Conservation (phyloP, 2,888 invertebrate species). For the Pediacus dermestoides region DNA sequence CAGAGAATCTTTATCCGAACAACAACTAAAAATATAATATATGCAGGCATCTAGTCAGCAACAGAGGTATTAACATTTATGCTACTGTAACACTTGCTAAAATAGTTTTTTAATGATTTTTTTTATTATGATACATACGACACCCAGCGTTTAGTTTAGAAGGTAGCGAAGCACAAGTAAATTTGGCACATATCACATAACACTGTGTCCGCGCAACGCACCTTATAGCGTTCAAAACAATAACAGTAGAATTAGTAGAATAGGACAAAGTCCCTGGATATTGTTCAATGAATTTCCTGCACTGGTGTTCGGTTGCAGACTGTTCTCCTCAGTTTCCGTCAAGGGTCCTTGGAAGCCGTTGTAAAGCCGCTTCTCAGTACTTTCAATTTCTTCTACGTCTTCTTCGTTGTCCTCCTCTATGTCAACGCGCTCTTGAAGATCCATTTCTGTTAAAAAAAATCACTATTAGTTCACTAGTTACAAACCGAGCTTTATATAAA, state of each 20-base stretch:
- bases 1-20: background rate
- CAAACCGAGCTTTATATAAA: too few species aligned
- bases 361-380: conserved; percentile 41
- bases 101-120: conserved; percentile 16
- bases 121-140: conserved; percentile 26
- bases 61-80: conserved; percentile 32
- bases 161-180: conserved; percentile 48
- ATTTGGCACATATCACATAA: conserved; percentile 48
- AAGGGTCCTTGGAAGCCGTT: conserved; percentile 64
- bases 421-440: conserved; percentile 54
- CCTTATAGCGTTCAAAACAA: conserved; percentile 38
- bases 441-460: conserved; percentile 57
- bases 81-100: conserved; percentile 14
- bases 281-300: conserved; percentile 23
- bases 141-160: conserved; percentile 42
- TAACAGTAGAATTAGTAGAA: conserved; percentile 40
- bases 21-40: conserved; percentile 9
- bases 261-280: conserved; percentile 26
- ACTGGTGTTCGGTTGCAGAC: conserved; percentile 32
- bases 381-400: conserved; percentile 35
- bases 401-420: conserved; percentile 45
- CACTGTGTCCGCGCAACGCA: conserved; percentile 38
- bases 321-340: conserved; percentile 55
- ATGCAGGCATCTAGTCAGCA: conserved; percentile 29
- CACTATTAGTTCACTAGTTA: conserved; percentile 1